phyloP scores from a whole-genome alignment of 2,888 invertebrate species.

The Drosophila nigricruria region DNA sequence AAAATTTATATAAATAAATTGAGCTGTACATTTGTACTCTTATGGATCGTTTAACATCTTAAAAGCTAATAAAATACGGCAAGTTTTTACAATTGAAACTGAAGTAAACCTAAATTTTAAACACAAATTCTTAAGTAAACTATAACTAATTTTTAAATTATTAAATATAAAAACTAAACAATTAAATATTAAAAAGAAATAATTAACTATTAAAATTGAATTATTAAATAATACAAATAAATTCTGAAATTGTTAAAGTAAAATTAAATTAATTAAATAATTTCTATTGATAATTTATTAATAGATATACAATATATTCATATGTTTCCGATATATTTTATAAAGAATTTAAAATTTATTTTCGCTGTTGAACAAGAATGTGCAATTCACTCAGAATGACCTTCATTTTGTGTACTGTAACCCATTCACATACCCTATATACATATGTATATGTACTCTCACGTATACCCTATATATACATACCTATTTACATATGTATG shows the following conservation, averaged over 20 bases:
- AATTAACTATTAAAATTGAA: too few species aligned
- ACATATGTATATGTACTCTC: neutral
- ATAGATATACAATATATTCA: too few species aligned
- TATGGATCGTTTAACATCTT: too few species aligned
- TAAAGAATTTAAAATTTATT: neutral
- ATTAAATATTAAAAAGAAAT: too few species aligned
- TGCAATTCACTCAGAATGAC: constrained; percentile 1
- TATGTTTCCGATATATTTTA: too few species aligned
- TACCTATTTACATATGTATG: constrained; percentile 7
- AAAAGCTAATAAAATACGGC: too few species aligned
- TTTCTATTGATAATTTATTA: neutral
- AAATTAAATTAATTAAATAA: too few species aligned
- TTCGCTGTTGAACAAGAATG: neutral
- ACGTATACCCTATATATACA: neutral
- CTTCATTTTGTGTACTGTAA: constrained; percentile 11
- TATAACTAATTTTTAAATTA: too few species aligned
- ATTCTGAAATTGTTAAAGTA: too few species aligned
- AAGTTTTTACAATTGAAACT: neutral
- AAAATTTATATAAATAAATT: neutral
- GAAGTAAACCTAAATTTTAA: neutral
- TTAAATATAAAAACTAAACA: too few species aligned
- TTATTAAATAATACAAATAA: too few species aligned
- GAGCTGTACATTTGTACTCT: neutral
- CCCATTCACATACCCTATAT: neutral
- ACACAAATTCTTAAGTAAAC: neutral